Evolutionary conservation across 2,797 vertebrate species (phyloP).

Genomic region (Tinamus major): DNA sequence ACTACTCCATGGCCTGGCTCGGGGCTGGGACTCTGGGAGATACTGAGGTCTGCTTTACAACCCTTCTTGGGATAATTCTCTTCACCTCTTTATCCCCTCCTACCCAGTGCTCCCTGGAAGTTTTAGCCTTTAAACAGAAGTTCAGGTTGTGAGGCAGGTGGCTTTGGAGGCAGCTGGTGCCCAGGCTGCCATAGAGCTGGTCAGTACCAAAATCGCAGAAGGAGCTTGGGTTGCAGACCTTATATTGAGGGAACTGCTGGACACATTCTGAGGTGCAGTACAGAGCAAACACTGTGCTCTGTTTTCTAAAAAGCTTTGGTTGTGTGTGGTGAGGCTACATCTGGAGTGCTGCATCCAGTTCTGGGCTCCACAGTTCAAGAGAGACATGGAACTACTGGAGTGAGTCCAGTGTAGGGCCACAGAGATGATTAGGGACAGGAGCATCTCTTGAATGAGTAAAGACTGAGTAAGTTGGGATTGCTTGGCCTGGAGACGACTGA

Average conservation of each 20-base stretch:
- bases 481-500: too few species aligned
- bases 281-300: background rate
- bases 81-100: background rate
- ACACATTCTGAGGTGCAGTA: background rate
- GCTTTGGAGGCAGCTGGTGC: background rate
- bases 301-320: rapidly evolving
- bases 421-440: too few species aligned
- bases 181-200: background rate
- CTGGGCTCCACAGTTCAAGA: background rate
- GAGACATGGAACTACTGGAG: background rate
- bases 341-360: background rate
- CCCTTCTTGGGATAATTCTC: background rate
- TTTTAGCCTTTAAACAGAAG: background rate
- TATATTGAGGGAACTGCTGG: background rate
- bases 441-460: too few species aligned
- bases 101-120: background rate
- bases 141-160: background rate
- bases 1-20: background rate
- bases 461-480: too few species aligned
- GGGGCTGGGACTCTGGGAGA: background rate
- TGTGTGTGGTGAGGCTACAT: background rate
- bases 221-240: background rate
- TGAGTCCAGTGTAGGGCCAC: background rate
- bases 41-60: background rate
- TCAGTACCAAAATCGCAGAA: background rate